phyloP scores from a whole-genome alignment of 2,113 vertebrate genomes.

The Poicephalus gulielmi region DNA sequence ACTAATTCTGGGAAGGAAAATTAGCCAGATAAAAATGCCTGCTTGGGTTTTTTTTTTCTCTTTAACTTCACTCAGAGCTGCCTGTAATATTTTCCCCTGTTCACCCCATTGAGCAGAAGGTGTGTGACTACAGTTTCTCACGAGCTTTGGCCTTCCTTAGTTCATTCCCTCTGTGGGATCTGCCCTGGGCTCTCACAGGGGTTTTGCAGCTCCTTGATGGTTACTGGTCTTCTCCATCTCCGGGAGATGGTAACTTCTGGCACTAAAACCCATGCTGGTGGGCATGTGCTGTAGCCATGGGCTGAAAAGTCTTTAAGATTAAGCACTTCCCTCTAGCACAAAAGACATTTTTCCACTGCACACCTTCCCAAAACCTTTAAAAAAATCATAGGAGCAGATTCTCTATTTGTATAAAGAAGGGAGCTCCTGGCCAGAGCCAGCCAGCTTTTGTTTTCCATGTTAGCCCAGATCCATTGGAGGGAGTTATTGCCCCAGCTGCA shows the following conservation, averaged over 20 bases:
- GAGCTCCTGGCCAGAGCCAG: neutral
- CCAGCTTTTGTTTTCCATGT: fast-evolving
- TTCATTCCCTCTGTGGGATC: neutral
- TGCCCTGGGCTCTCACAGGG: neutral
- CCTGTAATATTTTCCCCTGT: neutral
- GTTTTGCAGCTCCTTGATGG: neutral
- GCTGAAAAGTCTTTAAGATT: neutral
- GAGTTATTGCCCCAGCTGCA: neutral
- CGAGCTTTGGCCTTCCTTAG: neutral
- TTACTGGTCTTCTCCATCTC: neutral
- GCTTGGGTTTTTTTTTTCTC: neutral
- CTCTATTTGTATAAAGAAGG: neutral
- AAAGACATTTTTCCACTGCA: neutral
- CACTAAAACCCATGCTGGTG: neutral
- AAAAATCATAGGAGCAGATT: neutral
- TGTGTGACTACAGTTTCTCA: neutral
- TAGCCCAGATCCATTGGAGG: neutral
- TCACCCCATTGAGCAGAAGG: neutral
- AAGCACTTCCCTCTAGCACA: neutral
- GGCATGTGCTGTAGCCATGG: fast-evolving
- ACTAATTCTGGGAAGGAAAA: slow-evolving; percentile 74
- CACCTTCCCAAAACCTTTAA: neutral
- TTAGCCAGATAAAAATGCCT: slow-evolving; percentile 66
- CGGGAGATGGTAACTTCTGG: fast-evolving
- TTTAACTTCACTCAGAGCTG: neutral